phyloP scores from a whole-genome alignment of 2,797 vertebrate genomes.

The Tinamus major region DNA sequence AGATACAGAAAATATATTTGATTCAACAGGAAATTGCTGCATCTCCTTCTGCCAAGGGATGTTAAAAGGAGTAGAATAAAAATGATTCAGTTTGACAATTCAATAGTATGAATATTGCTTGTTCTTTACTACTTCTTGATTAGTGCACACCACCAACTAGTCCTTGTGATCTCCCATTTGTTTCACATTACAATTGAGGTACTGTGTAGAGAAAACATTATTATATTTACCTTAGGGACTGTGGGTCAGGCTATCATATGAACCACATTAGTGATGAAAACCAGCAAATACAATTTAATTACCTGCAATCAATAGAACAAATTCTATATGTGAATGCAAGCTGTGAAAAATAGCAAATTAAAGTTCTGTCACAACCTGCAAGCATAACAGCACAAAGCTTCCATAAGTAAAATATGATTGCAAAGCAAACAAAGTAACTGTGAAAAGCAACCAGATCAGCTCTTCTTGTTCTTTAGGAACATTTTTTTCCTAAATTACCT shows the following conservation, averaged over 20 bases:
- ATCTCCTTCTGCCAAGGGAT: not conserved
- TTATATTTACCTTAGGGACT: slow-evolving; percentile 20
- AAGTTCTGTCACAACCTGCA: slow-evolving; percentile 53
- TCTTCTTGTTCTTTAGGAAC: slow-evolving; percentile 19
- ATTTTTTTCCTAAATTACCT: slow-evolving; percentile 43
- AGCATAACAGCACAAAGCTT: slow-evolving; percentile 42
- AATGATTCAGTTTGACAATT: not conserved
- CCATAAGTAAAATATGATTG: slow-evolving; percentile 54
- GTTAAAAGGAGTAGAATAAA: not conserved
- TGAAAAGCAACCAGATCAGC: slow-evolving; percentile 42
- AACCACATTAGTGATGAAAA: slow-evolving; percentile 34
- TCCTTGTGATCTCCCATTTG: not conserved
- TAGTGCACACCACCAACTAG: not conserved
- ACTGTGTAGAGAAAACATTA: not conserved
- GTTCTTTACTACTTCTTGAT: not conserved
- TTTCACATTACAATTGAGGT: not conserved
- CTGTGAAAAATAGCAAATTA: slow-evolving; percentile 71
- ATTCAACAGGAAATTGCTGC: not conserved
- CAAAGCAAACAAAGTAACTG: slow-evolving; percentile 49
- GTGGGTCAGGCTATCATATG: not conserved
- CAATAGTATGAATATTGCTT: not conserved
- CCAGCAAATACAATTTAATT: slow-evolving; percentile 74
- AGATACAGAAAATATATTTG: not conserved
- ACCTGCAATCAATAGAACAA: slow-evolving; percentile 68
- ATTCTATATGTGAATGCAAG: slow-evolving; percentile 53